These are phyloP conservation scores for Danionella dracula DNA, from an alignment of 2,797 vertebrate species.

Conservation along the genomic window DNA sequence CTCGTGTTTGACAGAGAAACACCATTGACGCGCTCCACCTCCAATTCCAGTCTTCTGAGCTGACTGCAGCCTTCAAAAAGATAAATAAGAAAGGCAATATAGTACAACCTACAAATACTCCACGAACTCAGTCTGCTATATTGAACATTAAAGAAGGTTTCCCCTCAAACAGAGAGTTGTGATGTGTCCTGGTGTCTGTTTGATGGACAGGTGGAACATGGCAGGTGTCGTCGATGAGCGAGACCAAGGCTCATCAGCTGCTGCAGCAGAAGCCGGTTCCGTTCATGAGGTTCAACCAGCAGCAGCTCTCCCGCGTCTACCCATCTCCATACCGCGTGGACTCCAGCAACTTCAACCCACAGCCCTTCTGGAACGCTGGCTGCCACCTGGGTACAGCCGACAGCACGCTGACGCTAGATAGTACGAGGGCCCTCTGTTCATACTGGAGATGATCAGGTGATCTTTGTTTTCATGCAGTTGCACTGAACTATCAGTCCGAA, in stretches of 20 bases:
- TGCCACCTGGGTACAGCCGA: slow-evolving; percentile 83
- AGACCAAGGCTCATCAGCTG: slow-evolving; percentile 92
- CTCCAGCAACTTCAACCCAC: slow-evolving; percentile 97
- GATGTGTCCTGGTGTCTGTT: not conserved
- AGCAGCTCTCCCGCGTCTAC: slow-evolving; percentile 91
- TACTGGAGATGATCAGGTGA: not conserved
- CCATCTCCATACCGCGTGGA: slow-evolving; percentile 94
- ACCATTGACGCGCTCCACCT: too few species aligned
- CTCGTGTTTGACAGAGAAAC: too few species aligned
- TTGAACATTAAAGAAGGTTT: too few species aligned
- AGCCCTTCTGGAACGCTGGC: slow-evolving; percentile 95
- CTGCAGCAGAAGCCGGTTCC: slow-evolving; percentile 85
- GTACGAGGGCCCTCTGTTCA: too few species aligned
- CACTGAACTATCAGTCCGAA: slow-evolving; percentile 96
- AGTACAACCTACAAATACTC: too few species aligned
- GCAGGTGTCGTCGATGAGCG: slow-evolving; percentile 96
- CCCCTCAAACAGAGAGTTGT: too few species aligned
- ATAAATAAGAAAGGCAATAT: too few species aligned
- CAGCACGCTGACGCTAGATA: not conserved
- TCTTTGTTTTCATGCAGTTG: slow-evolving; percentile 67
- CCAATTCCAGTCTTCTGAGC: too few species aligned
- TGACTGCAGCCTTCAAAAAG: too few species aligned
- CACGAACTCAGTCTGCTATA: too few species aligned
- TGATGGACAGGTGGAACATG: slow-evolving; percentile 78
- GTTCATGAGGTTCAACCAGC: slow-evolving; percentile 90